Evolutionary conservation across 2,888 invertebrate species (phyloP).

Genomic region (Saturnia japonica): DNA sequence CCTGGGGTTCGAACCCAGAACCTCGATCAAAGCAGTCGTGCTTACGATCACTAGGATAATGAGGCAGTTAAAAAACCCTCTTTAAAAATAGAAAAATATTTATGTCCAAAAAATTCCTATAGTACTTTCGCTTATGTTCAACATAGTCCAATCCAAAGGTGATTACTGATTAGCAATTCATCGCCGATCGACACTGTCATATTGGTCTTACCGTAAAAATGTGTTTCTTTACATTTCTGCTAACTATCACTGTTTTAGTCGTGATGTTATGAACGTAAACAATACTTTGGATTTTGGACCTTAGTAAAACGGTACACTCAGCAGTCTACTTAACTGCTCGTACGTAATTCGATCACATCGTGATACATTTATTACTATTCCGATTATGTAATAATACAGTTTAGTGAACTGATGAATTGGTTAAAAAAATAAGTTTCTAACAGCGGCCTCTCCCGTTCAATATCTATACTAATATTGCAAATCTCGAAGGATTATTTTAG

Average conservation of each 20-base stretch:
- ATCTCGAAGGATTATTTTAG: neutral
- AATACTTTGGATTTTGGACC: slow-evolving; percentile 6
- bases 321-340: neutral
- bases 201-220: neutral
- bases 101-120: no score
- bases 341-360: neutral
- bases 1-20: no score
- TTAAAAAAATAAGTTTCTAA: neutral
- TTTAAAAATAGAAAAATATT: no score
- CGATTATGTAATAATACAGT: slow-evolving; percentile 9
- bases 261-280: neutral
- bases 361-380: neutral
- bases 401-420: neutral
- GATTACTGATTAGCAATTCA: no score
- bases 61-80: no score
- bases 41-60: no score
- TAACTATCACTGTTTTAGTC: neutral
- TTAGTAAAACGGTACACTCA: neutral
- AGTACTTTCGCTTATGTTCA: no score
- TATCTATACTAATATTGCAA: neutral
- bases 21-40: no score
- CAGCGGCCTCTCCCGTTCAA: neutral
- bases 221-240: neutral
- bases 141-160: no score
- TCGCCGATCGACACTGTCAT: no score